Evolutionary conservation across 2,797 vertebrate species (phyloP).

Genomic region (Dallia pectoralis): DNA sequence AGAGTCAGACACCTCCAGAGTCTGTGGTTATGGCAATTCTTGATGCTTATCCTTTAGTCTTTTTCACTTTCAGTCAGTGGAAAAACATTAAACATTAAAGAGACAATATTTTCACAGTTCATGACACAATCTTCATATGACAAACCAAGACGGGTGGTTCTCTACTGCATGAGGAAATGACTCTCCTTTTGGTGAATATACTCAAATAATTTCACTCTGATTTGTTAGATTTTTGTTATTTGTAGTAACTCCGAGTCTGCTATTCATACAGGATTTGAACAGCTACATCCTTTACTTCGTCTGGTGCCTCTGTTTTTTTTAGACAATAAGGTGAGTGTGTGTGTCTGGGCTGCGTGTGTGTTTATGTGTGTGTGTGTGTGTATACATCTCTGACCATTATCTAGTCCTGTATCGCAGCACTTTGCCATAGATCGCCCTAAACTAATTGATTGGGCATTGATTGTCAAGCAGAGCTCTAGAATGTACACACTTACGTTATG

Average conservation of each 20-base stretch:
- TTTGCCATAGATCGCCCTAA: neutral
- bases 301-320: neutral
- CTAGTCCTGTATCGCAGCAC: neutral
- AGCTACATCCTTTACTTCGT: neutral
- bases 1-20: constrained; percentile 19
- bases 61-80: constrained; percentile 74
- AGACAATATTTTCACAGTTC: neutral
- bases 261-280: neutral
- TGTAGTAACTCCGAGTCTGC: neutral
- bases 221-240: neutral
- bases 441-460: neutral
- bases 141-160: neutral
- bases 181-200: neutral
- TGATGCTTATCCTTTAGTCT: constrained; percentile 53
- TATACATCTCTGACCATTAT: neutral
- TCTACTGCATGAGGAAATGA: neutral
- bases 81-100: constrained; percentile 39
- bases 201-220: neutral
- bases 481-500: too few species aligned
- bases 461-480: neutral
- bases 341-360: constrained; percentile 3
- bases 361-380: constrained; percentile 18
- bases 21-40: constrained; percentile 22
- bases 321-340: neutral
- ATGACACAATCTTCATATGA: neutral